These are phyloP conservation scores for Heteromyza rotundicornis DNA, from an alignment of 2,888 invertebrate species.

Conservation along the genomic window DNA sequence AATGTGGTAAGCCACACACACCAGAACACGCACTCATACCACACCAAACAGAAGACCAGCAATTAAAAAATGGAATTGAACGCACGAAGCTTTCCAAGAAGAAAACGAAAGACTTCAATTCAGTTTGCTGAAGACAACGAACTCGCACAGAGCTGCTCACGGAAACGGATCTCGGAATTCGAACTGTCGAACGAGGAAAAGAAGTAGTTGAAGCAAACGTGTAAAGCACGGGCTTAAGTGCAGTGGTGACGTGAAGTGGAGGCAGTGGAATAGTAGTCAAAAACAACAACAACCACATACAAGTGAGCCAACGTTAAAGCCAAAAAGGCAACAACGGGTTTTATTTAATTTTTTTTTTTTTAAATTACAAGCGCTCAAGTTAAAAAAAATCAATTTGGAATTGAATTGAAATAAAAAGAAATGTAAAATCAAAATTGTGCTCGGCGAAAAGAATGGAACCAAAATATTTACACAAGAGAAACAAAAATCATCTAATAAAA, in stretches of 20 bases:
- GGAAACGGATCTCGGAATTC: conserved; percentile 36
- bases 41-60: neutral
- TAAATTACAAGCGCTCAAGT: neutral
- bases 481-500: neutral
- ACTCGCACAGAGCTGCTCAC: conserved; percentile 56
- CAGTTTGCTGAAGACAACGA: conserved; percentile 62
- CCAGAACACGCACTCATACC: conserved; percentile 12
- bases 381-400: neutral
- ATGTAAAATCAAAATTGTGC: too few relatives aligned
- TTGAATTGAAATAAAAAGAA: neutral
- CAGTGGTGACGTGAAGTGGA: neutral
- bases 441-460: neutral
- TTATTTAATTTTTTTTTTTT: too few relatives aligned
- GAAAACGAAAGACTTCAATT: conserved; percentile 62
- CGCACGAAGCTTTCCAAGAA: conserved; percentile 45
- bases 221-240: neutral
- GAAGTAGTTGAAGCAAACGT: neutral
- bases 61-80: neutral
- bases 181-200: conserved; percentile 12
- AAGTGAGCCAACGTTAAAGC: conserved; percentile 34
- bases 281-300: conserved; percentile 24
- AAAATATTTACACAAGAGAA: neutral
- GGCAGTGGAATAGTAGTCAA: conserved; percentile 13
- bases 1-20: neutral
- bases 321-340: too few relatives aligned